Percentiles rank a stretch among this genome's conserved stretches.
phyloP scores from a whole-genome alignment of 2,113 vertebrate species.

The Hemiscyllium ocellatum region DNA sequence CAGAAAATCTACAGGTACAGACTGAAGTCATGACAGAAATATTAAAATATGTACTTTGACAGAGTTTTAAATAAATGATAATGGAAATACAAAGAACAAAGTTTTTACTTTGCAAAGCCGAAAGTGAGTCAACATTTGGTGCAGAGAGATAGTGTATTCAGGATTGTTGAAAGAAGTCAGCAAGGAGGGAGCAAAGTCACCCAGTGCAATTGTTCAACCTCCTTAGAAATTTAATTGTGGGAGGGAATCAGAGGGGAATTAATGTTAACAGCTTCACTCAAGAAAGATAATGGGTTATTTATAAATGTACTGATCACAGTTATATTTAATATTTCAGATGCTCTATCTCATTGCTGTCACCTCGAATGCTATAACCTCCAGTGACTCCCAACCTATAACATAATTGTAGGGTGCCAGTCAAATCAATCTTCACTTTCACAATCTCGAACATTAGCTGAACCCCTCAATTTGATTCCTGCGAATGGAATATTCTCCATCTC shows the following conservation, averaged over 20 bases:
- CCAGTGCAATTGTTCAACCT: neutral
- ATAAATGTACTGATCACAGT: neutral
- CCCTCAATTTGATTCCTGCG: neutral
- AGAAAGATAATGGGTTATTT: neutral
- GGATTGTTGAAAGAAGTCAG: neutral
- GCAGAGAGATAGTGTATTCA: neutral
- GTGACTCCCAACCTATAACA: neutral
- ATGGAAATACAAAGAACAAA: neutral
- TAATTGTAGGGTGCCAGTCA: neutral
- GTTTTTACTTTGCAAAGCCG: neutral
- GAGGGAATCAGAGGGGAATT: neutral
- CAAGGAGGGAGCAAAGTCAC: neutral
- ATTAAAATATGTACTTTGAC: neutral
- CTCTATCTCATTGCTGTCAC: neutral
- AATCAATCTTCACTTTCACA: neutral
- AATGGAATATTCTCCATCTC: neutral
- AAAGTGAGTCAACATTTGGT: neutral
- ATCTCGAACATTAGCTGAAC: neutral
- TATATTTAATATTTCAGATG: neutral
- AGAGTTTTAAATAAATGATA: neutral
- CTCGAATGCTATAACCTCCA: neutral
- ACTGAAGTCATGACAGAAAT: neutral
- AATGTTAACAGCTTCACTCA: neutral
- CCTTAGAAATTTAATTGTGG: neutral
- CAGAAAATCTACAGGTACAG: neutral